Base-by-base conservation (phyloP, 1,140 invertebrate genomes). In the Uloborus diversus region DNA sequence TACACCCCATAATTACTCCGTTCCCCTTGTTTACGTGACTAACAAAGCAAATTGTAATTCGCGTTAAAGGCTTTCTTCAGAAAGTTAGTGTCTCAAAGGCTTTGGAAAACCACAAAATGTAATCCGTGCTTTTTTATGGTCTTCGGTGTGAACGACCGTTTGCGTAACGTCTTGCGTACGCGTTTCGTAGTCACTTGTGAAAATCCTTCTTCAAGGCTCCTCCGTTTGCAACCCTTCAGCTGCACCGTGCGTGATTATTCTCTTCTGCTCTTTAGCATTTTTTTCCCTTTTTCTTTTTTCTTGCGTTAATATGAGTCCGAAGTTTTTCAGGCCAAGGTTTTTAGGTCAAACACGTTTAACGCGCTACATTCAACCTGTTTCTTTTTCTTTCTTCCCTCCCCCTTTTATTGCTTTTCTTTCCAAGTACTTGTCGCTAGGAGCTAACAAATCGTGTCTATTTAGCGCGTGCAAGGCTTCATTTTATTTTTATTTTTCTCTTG, bases 241-340 rank as follows among this genome's bases (percentile, higher is more conserved):
- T 13, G 5, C 13, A n/a, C 17, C 17, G 35, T n/a, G 35, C 32
- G 23, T 66, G 14, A 53, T n/a, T 53, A 53, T 32, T 59, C 23
- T 27, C 25, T 70, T 30, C 57, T 25, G 32, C n/a, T 35, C 27
- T 68, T 47, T 51, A 17, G 20, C 20, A 53, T 53, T 1, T 53
- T 53, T n/a, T 17, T 53, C 20, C 42, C 13, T 51, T 37, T 28
- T 27, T 27, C 23, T 33, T 32, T 62, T n/a, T n/a, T n/a, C n/a
- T 17, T 53, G 32, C 32, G 14, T 70, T 56, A 57, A 14, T 57
- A 14, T 7, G n/a, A 57, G 57, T 70, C 49, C 53, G 20, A 70
- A 53, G n/a, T n/a, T 70, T 75, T 75, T 51, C 71, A 65, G 73
- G 73, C 73, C 73, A 78, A 78, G 73, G 73, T 78, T 78, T 78